These are phyloP conservation scores for Enchytraeus crypticus DNA, from an alignment of 2,888 invertebrate species.

Conservation along the genomic window DNA sequence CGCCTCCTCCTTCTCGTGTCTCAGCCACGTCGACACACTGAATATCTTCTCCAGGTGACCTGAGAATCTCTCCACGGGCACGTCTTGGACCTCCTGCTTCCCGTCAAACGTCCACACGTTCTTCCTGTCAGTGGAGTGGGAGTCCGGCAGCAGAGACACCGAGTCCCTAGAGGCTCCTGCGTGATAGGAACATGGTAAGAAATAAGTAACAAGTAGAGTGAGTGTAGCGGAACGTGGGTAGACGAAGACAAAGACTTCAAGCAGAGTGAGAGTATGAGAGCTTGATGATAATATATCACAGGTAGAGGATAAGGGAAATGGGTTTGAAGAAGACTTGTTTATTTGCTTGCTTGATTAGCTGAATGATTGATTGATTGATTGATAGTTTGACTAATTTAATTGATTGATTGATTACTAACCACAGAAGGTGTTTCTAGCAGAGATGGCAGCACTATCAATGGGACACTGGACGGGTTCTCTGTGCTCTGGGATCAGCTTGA, in stretches of 20 bases:
- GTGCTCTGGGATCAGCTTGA: constrained; percentile 68
- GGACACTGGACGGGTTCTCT: constrained; percentile 87
- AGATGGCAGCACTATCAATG: constrained; percentile 79
- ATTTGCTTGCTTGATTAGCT: too few relatives aligned
- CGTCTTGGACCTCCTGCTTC: constrained; percentile 67
- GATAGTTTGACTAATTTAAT: too few relatives aligned
- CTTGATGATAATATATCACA: too few relatives aligned
- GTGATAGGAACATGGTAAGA: too few relatives aligned
- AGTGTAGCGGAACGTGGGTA: too few relatives aligned
- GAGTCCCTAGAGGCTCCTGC: constrained; percentile 73
- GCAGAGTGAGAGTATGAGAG: too few relatives aligned
- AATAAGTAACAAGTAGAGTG: too few relatives aligned
- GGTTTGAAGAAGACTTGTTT: too few relatives aligned
- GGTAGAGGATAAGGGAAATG: too few relatives aligned
- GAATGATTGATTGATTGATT: too few relatives aligned
- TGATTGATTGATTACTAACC: constrained; percentile 53
- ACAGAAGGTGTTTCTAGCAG: constrained; percentile 74
- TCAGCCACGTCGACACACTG: constrained; percentile 87
- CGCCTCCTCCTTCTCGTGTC: constrained; percentile 62
- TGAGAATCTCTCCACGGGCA: constrained; percentile 32
- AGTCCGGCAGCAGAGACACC: constrained; percentile 76
- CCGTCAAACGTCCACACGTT: constrained; percentile 95
- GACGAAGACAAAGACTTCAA: too few relatives aligned
- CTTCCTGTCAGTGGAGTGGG: too few relatives aligned
- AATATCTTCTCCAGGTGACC: constrained; percentile 69